Evolutionary conservation across 2,888 invertebrate genomes (phyloP).

Genomic region (Sturmia bella): DNA sequence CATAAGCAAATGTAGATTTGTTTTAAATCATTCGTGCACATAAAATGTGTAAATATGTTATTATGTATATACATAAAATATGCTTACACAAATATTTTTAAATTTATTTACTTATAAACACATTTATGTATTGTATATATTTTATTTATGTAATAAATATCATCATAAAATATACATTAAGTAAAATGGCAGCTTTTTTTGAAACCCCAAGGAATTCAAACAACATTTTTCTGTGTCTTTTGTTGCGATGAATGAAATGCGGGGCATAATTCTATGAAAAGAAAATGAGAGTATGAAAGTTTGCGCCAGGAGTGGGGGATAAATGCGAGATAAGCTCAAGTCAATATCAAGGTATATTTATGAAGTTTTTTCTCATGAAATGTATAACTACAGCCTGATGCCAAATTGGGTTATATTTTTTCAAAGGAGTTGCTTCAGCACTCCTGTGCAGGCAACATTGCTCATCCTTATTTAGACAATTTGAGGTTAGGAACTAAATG

Average conservation of each 20-base stretch:
- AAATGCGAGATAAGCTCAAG: conserved; percentile 41
- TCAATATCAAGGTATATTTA: no score
- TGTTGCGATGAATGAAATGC: neutral
- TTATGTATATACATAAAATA: conserved; percentile 19
- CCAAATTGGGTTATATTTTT: no score
- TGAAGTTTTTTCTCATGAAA: conserved; percentile 40
- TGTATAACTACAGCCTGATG: no score
- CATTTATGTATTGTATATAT: neutral
- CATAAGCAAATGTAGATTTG: conserved; percentile 39
- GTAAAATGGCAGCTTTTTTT: conserved; percentile 40
- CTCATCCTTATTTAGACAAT: no score
- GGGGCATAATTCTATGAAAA: neutral
- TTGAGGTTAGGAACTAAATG: no score
- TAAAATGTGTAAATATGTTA: neutral
- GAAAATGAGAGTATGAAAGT: neutral
- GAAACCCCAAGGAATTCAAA: conserved; percentile 55
- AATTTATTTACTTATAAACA: conserved; percentile 10
- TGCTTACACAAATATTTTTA: conserved; percentile 9
- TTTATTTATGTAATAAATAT: neutral
- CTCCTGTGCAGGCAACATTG: no score
- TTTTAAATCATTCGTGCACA: conserved; percentile 51
- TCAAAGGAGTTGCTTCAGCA: no score
- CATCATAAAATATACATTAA: conserved; percentile 15
- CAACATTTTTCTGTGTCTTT: conserved; percentile 60
- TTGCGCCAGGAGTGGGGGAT: conserved; percentile 20